A percentile compares a stretch with the other conserved stretches of the same genome.
Evolutionary conservation across 2,797 vertebrate species (phyloP).

Genomic region (Paramormyrops hopkinsi): DNA sequence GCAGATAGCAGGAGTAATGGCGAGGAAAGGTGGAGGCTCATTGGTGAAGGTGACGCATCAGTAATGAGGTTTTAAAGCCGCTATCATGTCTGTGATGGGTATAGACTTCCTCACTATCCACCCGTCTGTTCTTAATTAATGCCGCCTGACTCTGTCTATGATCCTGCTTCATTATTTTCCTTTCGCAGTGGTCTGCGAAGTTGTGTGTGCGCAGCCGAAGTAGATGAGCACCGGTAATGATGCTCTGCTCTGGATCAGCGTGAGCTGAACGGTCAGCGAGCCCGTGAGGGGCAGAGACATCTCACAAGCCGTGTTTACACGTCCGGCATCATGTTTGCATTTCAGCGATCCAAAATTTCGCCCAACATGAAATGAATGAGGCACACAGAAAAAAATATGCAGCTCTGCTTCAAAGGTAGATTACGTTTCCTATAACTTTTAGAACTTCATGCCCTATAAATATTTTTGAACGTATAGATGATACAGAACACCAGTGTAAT

Average conservation of each 20-base stretch:
- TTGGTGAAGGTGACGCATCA: constrained; percentile 38
- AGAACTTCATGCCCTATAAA: not conserved
- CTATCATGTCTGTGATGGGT: constrained; percentile 50
- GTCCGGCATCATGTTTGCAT: not conserved
- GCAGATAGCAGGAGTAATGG: not conserved
- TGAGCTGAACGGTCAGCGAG: not conserved
- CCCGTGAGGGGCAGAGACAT: not conserved
- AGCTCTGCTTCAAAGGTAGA: not conserved
- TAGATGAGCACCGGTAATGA: not conserved
- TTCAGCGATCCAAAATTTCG: not conserved
- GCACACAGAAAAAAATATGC: not conserved
- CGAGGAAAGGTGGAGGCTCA: constrained; percentile 38
- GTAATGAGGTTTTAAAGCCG: constrained; percentile 31
- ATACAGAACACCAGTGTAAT: not conserved
- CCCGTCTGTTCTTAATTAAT: constrained; percentile 48
- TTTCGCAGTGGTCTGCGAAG: constrained; percentile 16
- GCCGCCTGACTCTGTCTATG: constrained; percentile 38
- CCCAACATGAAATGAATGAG: not conserved
- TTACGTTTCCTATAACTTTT: not conserved
- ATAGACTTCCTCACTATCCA: constrained; percentile 27
- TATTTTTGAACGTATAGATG: not conserved
- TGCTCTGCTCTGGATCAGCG: not conserved
- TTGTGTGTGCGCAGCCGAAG: not conserved
- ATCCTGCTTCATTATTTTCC: constrained; percentile 35
- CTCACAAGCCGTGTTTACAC: not conserved